Evolutionary conservation across 1,140 invertebrate species (phyloP), one percentile per base, ranked within the genome.

Genomic region (Phenacoccus solenopsis): DNA sequence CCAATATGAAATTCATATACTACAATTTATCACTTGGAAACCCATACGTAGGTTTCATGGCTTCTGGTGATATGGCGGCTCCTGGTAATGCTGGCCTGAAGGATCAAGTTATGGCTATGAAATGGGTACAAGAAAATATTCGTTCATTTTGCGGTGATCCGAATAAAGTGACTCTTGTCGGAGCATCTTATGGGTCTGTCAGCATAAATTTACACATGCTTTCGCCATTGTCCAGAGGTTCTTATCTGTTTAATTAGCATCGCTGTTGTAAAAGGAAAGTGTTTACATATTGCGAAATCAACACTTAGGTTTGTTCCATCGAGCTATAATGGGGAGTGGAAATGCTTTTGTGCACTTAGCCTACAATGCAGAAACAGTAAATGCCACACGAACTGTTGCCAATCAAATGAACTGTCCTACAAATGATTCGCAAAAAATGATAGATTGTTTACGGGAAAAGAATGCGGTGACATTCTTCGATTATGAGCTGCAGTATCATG

Each of bases 311-410:
- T 32, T 73, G 16, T 73, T 73, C 30, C 71, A 72, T 32, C 27
- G 70, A 68, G 72, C 35, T 13, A 73, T 73, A 12, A 38, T 59
- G 32, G 28, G 64, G 28, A 73, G 72, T 68, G 92, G 91, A 0
- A 87, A 87, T 13, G 84, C 86, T 1, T 78, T 91, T 16, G 20
- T 83, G 74, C 84, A 84, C 3, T 94, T 88, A 90, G 83, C 87
- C 0, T 80, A 88, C 57, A 81, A 85, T 1, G 81, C 86, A 74
- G 84, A 86, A 49, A 80, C 88, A 0, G 77, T 81, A 1, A 81
- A 86, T 72, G 90, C 90, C 74, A 84, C 90, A 0, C 81, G 83
- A 57, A 80, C 84, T 72, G 76, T 94, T 1, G 87, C 86, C 0
- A 74, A 77, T 1, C 78, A 83, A 3, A 78, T 93, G 1, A 89